Evolutionary conservation across 2,797 vertebrate species (phyloP).

Genomic region (Lithobates pipiens): DNA sequence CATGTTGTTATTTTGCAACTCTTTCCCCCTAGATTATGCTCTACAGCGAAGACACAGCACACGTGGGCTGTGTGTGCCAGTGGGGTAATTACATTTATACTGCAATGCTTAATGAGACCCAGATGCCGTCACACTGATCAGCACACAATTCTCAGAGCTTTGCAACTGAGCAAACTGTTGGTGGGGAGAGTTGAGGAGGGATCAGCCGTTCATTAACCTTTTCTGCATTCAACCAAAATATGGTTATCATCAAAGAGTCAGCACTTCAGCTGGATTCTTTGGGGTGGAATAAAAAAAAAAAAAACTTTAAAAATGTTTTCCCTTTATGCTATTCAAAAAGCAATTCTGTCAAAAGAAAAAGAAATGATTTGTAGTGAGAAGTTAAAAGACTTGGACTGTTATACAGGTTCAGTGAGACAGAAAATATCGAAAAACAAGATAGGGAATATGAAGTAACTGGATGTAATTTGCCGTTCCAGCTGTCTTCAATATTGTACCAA

Average conservation of each 20-base stretch:
- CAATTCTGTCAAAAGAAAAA: slow-evolving; percentile 16
- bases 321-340: slow-evolving; percentile 3
- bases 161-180: slow-evolving; percentile 24
- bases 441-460: slow-evolving; percentile 26
- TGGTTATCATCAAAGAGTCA: slow-evolving; percentile 49
- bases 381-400: slow-evolving; percentile 38
- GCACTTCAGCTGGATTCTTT: slow-evolving; percentile 10
- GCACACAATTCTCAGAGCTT: slow-evolving; percentile 43
- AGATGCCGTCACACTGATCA: slow-evolving; percentile 52
- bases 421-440: slow-evolving; percentile 29
- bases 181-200: slow-evolving; percentile 1
- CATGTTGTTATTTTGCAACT: slow-evolving; percentile 53
- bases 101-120: slow-evolving; percentile 41
- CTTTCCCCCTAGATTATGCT: slow-evolving; percentile 38
- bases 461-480: slow-evolving; percentile 16
- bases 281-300: background rate
- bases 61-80: slow-evolving; percentile 54
- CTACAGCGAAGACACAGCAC: slow-evolving; percentile 48
- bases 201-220: slow-evolving; percentile 25
- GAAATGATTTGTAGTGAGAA: slow-evolving; percentile 43
- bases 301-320: background rate
- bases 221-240: slow-evolving; percentile 25
- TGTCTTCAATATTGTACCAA: slow-evolving; percentile 12
- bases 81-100: slow-evolving; percentile 48
- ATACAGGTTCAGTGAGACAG: slow-evolving; percentile 12